A percentile compares a stretch with the other conserved stretches of the same genome.
Conservation (phyloP, 2,797 vertebrate species). For the Chloroceryle inda region DNA sequence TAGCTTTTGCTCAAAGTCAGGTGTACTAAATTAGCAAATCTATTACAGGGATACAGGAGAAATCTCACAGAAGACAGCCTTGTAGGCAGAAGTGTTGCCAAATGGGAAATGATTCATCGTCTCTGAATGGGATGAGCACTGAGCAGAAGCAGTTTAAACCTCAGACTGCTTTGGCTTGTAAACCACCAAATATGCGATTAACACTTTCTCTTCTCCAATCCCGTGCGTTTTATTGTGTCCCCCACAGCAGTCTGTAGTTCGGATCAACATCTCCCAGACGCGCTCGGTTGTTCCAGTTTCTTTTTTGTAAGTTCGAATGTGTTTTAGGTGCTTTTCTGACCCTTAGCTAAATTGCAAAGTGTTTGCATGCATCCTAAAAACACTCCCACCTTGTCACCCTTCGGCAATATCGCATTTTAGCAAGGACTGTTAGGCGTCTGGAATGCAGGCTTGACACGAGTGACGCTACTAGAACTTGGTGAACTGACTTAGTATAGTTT, state of each 20-base stretch:
- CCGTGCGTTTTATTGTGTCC: constrained; percentile 8
- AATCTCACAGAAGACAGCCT: constrained; percentile 67
- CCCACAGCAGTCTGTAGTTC: background rate
- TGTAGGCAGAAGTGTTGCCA: constrained; percentile 78
- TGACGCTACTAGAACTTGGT: background rate
- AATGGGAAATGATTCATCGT: constrained; percentile 86
- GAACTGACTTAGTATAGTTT: background rate
- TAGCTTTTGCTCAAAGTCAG: constrained; percentile 68
- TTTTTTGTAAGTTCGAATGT: background rate
- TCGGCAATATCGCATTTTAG: background rate
- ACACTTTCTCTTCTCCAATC: constrained; percentile 55
- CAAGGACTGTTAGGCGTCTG: background rate
- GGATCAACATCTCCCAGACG: background rate
- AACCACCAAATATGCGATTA: constrained; percentile 67
- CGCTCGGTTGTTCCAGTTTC: background rate
- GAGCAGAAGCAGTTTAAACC: constrained; percentile 78
- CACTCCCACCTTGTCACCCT: background rate
- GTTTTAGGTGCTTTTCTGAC: background rate
- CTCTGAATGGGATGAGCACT: constrained; percentile 81
- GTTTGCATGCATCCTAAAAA: background rate
- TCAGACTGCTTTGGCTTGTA: constrained; percentile 74
- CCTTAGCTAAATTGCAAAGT: background rate
- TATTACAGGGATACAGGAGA: constrained; percentile 68
- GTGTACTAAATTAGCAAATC: constrained; percentile 73
- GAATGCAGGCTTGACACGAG: background rate